These are phyloP conservation scores for Pammene aurita DNA, from an alignment of 2,888 invertebrate genomes.

Conservation along the genomic window DNA sequence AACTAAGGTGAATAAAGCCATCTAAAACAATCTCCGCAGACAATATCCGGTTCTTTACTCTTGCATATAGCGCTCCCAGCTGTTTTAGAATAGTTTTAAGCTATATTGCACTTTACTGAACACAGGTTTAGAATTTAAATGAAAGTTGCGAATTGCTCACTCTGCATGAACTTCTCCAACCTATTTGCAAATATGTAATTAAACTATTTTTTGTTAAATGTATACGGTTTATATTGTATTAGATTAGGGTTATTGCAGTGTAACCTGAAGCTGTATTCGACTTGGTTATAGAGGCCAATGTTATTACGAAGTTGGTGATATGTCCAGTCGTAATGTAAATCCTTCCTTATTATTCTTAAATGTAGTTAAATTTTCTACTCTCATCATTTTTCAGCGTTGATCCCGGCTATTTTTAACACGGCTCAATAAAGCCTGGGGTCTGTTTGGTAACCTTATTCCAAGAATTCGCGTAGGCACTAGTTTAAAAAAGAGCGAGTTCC, in stretches of 20 bases:
- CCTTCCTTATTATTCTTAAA: too few relatives aligned
- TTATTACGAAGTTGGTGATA: too few relatives aligned
- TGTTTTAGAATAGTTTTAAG: constrained; percentile 15
- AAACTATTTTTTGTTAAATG: neutral
- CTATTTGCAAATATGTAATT: constrained; percentile 16
- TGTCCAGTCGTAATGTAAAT: too few relatives aligned
- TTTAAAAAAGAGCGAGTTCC: too few relatives aligned
- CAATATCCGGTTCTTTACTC: constrained; percentile 64
- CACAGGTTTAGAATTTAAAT: neutral
- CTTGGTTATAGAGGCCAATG: neutral
- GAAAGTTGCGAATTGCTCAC: neutral
- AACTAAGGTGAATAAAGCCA: constrained; percentile 50
- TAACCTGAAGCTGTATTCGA: neutral
- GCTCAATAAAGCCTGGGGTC: too few relatives aligned
- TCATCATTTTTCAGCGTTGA: too few relatives aligned
- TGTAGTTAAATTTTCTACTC: too few relatives aligned
- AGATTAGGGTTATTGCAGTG: neutral
- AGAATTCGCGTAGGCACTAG: too few relatives aligned
- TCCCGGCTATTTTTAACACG: too few relatives aligned
- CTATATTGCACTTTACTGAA: constrained; percentile 22
- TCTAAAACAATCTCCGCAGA: constrained; percentile 70
- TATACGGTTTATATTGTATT: neutral
- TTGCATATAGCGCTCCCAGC: constrained; percentile 47
- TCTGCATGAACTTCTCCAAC: constrained; percentile 16
- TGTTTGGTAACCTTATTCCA: too few relatives aligned